Conservation (phyloP, 2,797 vertebrate species). For the Poecilia gillii region DNA sequence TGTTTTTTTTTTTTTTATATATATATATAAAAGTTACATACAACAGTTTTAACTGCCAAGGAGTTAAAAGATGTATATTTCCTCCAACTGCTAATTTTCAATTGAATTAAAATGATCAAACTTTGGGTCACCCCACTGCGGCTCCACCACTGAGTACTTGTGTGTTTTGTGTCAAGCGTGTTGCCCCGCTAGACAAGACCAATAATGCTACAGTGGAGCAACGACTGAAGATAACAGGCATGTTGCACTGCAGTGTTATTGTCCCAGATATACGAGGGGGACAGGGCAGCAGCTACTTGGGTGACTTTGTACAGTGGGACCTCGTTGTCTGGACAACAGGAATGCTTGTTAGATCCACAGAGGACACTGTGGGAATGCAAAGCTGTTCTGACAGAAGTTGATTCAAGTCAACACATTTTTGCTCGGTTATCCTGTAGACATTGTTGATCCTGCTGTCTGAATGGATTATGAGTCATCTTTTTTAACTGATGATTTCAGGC, state of each 20-base stretch:
- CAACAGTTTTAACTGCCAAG: background rate
- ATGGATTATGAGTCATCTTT: background rate
- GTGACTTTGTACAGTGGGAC: conserved; percentile 24
- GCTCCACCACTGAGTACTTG: background rate
- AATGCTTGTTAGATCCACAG: conserved; percentile 53
- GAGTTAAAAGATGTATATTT: background rate
- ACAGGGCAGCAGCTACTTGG: conserved; percentile 26
- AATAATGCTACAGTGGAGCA: conserved; percentile 17
- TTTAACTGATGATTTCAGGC: background rate
- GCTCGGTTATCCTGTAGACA: background rate
- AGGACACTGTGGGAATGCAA: conserved; percentile 18
- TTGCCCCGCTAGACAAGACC: background rate
- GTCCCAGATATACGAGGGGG: conserved; percentile 11
- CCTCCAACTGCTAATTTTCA: background rate
- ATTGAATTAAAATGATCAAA: background rate
- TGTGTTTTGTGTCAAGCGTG: conserved; percentile 12
- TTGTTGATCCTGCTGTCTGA: background rate
- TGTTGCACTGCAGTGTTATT: conserved; percentile 61
- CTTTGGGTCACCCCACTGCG: background rate
- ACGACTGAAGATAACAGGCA: conserved; percentile 40
- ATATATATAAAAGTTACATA: too few relatives aligned
- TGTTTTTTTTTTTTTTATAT: too few relatives aligned
- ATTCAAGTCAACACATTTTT: background rate
- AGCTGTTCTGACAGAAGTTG: background rate
- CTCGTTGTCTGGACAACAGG: conserved; percentile 43